These are phyloP conservation scores for Cyanistes caeruleus DNA, from an alignment of 2,113 vertebrate genomes.

Conservation along the genomic window DNA sequence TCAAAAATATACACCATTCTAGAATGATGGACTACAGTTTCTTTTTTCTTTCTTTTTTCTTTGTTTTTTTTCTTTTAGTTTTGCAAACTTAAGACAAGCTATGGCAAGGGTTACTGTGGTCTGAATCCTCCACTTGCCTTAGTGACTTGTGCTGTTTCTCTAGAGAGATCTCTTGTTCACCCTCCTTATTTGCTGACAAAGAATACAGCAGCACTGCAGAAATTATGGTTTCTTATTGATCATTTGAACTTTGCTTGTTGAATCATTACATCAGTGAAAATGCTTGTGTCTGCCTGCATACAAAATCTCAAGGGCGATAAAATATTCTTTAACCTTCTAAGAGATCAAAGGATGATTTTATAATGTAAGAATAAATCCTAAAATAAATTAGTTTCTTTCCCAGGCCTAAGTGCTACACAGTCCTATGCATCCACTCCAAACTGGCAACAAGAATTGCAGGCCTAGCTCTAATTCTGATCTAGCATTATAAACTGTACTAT, in stretches of 20 bases:
- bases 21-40: background rate
- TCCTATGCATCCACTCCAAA: background rate
- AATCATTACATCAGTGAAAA: slow-evolving; percentile 6
- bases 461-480: background rate
- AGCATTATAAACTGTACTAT: background rate
- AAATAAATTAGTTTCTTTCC: background rate
- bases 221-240: background rate
- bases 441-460: background rate
- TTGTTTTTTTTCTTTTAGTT: background rate
- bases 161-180: background rate
- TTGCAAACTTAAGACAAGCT: background rate
- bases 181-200: background rate
- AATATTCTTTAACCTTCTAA: background rate
- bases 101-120: background rate
- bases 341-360: background rate
- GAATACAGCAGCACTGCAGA: background rate
- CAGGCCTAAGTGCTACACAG: background rate
- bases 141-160: background rate
- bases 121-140: background rate
- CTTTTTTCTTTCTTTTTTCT: background rate
- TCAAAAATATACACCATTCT: background rate
- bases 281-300: background rate
- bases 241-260: slow-evolving; percentile 22
- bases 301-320: background rate
- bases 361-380: background rate